phyloP scores from a whole-genome alignment of 2,113 vertebrate species.

The Xerus inauris region DNA sequence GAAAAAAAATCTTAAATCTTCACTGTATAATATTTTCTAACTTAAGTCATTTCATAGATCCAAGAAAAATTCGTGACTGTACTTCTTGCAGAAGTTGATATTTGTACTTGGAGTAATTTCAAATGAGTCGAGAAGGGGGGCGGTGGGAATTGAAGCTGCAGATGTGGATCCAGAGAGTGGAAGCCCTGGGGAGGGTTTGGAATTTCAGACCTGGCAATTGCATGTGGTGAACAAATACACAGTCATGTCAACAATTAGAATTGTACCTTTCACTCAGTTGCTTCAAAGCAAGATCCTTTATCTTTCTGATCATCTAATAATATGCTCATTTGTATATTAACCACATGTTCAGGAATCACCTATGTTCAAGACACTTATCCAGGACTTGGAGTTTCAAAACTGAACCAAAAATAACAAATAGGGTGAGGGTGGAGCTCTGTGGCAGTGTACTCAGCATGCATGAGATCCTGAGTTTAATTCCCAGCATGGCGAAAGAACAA shows the following conservation, averaged over 20 bases:
- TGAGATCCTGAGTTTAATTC: too few relatives aligned
- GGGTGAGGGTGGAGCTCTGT: not conserved
- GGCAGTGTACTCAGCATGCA: not conserved
- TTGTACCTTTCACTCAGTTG: not conserved
- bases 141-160: not conserved
- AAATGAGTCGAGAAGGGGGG: not conserved
- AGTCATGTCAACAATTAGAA: not conserved
- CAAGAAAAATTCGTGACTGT: not conserved
- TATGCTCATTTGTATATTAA: not conserved
- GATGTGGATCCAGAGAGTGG: not conserved
- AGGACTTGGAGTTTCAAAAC: not conserved
- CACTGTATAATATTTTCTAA: not conserved
- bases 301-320: not conserved
- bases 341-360: not conserved
- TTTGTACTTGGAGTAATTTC: not conserved
- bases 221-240: not conserved
- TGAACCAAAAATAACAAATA: not conserved
- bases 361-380: not conserved
- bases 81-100: not conserved
- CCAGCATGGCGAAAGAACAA: not conserved
- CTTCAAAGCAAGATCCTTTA: not conserved
- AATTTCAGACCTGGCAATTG: not conserved
- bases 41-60: not conserved
- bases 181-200: not conserved
- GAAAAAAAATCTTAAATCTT: not conserved